phyloP scores from a whole-genome alignment of 2,888 invertebrate genomes.

The Drosophila emarginata region DNA sequence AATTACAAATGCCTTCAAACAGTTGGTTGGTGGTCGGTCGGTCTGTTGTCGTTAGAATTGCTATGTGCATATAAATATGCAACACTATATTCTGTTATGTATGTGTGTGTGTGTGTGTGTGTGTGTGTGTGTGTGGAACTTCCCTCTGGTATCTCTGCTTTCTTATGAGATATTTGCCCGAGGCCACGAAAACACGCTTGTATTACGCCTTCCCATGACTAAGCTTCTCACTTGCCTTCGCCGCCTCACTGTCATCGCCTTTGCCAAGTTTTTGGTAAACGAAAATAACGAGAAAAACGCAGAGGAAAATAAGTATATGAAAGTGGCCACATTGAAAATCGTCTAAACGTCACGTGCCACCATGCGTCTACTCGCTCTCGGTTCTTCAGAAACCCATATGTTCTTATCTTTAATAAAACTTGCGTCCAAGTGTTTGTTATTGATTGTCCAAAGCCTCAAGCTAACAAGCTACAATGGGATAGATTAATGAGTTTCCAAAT shows the following conservation, averaged over 20 bases:
- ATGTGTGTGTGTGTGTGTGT: neutral
- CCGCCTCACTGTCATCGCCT: neutral
- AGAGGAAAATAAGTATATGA: neutral
- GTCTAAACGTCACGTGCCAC: constrained; percentile 6
- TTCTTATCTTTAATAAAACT: constrained; percentile 42
- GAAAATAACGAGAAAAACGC: neutral
- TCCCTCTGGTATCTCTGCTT: neutral
- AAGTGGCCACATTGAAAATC: constrained; percentile 6
- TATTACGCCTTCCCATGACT: constrained; percentile 33
- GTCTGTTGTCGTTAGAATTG: neutral
- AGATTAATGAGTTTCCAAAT: too few relatives aligned
- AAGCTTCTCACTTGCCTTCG: constrained; percentile 18
- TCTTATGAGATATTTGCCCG: constrained; percentile 50
- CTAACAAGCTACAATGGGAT: neutral
- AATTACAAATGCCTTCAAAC: constrained; percentile 54
- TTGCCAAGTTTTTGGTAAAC: constrained; percentile 9
- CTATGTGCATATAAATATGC: constrained; percentile 54
- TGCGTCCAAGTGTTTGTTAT: constrained; percentile 14
- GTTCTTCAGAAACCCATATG: neutral
- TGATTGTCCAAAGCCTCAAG: constrained; percentile 9
- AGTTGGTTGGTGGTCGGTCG: constrained; percentile 22
- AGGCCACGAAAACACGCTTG: constrained; percentile 36
- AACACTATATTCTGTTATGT: constrained; percentile 43
- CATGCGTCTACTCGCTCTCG: neutral
- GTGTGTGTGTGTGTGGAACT: neutral